These are phyloP conservation scores for Mythimna lalbum DNA, from an alignment of 2,888 invertebrate genomes.

Conservation along the genomic window DNA sequence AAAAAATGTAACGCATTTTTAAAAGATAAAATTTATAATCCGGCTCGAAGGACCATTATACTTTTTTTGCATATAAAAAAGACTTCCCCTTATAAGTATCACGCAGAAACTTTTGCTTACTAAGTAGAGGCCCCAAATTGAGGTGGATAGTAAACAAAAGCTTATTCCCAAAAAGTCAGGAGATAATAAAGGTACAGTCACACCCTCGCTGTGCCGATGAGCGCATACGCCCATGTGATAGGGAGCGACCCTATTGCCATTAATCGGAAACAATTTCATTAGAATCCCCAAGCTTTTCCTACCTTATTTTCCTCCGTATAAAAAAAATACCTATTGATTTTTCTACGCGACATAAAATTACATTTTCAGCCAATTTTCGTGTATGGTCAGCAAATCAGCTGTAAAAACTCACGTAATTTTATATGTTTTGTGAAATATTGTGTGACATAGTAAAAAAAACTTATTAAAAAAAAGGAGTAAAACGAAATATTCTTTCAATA, in stretches of 20 bases:
- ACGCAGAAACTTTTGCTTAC: neutral
- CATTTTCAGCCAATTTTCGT: neutral
- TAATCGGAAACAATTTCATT: slow-evolving; percentile 48
- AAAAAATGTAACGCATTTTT: neutral
- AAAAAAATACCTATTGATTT: neutral
- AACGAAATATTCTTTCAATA: neutral
- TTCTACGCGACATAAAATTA: neutral
- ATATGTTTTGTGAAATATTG: neutral
- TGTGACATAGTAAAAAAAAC: neutral
- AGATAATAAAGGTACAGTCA: slow-evolving; percentile 32
- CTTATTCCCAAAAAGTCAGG: slow-evolving; percentile 23
- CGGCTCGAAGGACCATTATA: neutral
- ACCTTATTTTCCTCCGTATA: neutral
- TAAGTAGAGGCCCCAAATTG: neutral
- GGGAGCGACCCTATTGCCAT: slow-evolving; percentile 35
- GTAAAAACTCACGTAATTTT: neutral
- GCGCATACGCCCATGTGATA: slow-evolving; percentile 42
- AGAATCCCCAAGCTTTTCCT: slow-evolving; percentile 20
- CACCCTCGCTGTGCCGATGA: slow-evolving; percentile 36
- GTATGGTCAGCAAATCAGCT: neutral
- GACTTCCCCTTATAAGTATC: neutral
- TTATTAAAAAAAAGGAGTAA: neutral
- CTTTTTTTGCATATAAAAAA: neutral
- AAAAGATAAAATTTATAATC: neutral
- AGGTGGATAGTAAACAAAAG: slow-evolving; percentile 19